Conservation (phyloP, 2,113 vertebrate genomes). For the Larimichthys polyactis region DNA sequence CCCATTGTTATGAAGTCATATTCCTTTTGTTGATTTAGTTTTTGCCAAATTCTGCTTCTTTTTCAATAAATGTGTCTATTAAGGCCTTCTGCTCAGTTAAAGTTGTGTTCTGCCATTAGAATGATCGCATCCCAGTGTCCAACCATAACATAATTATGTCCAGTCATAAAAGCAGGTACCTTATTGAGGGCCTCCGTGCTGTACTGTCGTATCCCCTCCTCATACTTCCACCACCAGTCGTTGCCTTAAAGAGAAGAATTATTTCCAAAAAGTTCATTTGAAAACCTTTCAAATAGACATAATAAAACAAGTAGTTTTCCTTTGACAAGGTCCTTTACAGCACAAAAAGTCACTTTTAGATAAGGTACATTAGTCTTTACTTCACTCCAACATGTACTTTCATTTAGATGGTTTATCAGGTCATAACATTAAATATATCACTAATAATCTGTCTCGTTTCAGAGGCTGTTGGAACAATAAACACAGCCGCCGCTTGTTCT, state of each 20-base stretch:
- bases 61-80: background rate
- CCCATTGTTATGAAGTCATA: background rate
- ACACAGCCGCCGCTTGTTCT: constrained; percentile 64
- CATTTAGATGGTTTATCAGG: background rate
- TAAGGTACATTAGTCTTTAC: background rate
- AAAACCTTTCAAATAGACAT: background rate
- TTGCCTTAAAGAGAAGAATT: constrained; percentile 68
- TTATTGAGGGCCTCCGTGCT: constrained; percentile 77
- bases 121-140: background rate
- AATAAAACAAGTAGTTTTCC: background rate
- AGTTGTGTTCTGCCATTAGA: background rate
- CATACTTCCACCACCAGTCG: constrained; percentile 83
- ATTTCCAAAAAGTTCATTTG: constrained; percentile 11
- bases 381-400: background rate
- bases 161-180: constrained; percentile 63
- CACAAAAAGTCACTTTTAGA: background rate
- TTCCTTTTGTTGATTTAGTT: background rate
- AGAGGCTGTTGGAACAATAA: constrained; percentile 39
- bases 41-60: background rate
- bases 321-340: background rate
- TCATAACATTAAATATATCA: background rate
- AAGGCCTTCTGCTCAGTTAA: background rate
- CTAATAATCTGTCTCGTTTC: constrained; percentile 16
- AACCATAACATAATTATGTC: background rate
- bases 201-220: constrained; percentile 80